Evolutionary conservation across 1,140 invertebrate genomes (phyloP).

Genomic region (Cydia pomonella): DNA sequence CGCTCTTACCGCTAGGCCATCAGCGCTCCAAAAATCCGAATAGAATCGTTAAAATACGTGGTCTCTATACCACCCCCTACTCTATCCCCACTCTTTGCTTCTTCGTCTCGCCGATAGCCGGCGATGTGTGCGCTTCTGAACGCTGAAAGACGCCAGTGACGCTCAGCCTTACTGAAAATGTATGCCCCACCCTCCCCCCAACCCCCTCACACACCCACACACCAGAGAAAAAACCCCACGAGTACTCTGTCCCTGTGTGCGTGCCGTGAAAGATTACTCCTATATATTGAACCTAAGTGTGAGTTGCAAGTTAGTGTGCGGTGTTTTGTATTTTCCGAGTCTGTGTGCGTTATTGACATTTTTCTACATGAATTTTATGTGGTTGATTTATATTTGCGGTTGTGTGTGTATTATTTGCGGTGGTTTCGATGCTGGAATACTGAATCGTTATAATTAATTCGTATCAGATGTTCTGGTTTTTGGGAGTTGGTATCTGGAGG

Average conservation of each 20-base stretch:
- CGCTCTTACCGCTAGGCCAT: too few species aligned
- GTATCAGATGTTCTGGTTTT: conserved; percentile 52
- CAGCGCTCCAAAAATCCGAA: too few species aligned
- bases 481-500: not conserved
- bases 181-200: conserved; percentile 54
- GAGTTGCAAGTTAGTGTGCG: conserved; percentile 48
- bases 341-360: conserved; percentile 74
- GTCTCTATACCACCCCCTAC: conserved; percentile 35
- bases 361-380: conserved; percentile 72
- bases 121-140: conserved; percentile 72
- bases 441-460: conserved; percentile 70
- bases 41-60: too few species aligned
- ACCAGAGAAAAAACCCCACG: conserved; percentile 61
- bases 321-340: conserved; percentile 58
- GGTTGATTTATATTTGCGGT: conserved; percentile 50
- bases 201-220: conserved; percentile 50
- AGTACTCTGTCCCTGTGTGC: conserved; percentile 48
- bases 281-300: conserved; percentile 56
- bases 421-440: conserved; percentile 55
- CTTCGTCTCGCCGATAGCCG: conserved; percentile 76
- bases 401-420: conserved; percentile 52
- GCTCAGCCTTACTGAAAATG: conserved; percentile 72
- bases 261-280: conserved; percentile 61
- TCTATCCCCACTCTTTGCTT: conserved; percentile 66
- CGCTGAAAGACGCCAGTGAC: conserved; percentile 78